Conservation (phyloP, 2,113 vertebrate genomes). For the Mola mola region DNA sequence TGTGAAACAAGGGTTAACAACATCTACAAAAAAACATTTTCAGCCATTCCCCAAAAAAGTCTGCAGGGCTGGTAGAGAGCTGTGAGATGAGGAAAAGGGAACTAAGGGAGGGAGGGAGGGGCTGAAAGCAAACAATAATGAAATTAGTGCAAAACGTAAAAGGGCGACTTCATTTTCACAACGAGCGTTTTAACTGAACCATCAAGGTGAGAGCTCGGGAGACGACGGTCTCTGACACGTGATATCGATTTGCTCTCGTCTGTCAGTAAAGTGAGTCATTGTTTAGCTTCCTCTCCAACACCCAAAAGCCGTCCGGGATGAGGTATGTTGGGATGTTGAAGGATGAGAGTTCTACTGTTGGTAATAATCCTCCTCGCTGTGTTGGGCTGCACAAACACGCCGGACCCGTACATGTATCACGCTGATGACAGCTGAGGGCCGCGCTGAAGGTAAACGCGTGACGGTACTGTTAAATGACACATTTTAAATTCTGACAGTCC, state of each 20-base stretch:
- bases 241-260: constrained; percentile 81
- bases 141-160: constrained; percentile 47
- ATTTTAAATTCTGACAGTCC: no score
- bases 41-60: constrained; percentile 24
- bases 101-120: constrained; percentile 5
- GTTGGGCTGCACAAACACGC: constrained; percentile 52
- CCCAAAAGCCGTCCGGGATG: constrained; percentile 55
- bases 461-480: constrained; percentile 9
- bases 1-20: constrained; percentile 85
- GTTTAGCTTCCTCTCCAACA: constrained; percentile 75
- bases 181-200: constrained; percentile 39
- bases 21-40: constrained; percentile 40
- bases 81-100: constrained; percentile 49
- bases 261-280: constrained; percentile 75
- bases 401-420: constrained; percentile 35
- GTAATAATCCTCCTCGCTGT: constrained; percentile 62
- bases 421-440: constrained; percentile 56
- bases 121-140: constrained; percentile 55
- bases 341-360: constrained; percentile 69
- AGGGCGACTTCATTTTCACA: constrained; percentile 53
- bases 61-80: constrained; percentile 24
- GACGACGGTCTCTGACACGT: constrained; percentile 71
- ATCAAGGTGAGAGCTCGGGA: constrained; percentile 63
- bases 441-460: constrained; percentile 20
- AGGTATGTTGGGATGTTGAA: constrained; percentile 71